These are phyloP conservation scores for Sinocyclocheilus rhinocerous DNA, from an alignment of 2,113 vertebrate genomes.

Conservation along the genomic window DNA sequence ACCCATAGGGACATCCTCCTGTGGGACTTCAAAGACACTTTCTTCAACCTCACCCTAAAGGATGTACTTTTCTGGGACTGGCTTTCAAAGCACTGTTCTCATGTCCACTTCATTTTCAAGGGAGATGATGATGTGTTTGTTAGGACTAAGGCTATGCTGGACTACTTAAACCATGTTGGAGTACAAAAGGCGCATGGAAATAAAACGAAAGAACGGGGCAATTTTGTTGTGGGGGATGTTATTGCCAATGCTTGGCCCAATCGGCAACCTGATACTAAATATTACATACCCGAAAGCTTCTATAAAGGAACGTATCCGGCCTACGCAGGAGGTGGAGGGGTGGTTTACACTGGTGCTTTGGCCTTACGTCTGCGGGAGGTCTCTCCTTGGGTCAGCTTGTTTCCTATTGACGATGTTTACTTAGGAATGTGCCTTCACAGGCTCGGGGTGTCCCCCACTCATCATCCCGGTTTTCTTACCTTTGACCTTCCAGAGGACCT, in stretches of 20 bases:
- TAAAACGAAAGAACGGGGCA: constrained; percentile 58
- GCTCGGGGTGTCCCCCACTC: constrained; percentile 71
- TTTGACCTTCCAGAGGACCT: constrained; percentile 72
- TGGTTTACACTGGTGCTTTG: constrained; percentile 75
- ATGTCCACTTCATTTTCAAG: constrained; percentile 75
- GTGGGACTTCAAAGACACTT: constrained; percentile 81
- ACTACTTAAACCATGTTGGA: constrained; percentile 64
- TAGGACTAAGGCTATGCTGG: constrained; percentile 71
- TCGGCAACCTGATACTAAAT: constrained; percentile 74
- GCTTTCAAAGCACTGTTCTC: constrained; percentile 71
- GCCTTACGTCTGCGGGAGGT: constrained; percentile 66
- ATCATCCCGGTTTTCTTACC: constrained; percentile 76
- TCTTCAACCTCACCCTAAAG: constrained; percentile 81
- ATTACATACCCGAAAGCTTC: constrained; percentile 79
- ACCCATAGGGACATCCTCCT: constrained; percentile 75
- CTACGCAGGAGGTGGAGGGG: constrained; percentile 80
- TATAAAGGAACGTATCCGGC: constrained; percentile 77
- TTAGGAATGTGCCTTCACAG: constrained; percentile 74
- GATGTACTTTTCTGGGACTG: constrained; percentile 79
- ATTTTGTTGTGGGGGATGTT: constrained; percentile 77
- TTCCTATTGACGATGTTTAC: constrained; percentile 82
- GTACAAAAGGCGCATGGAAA: constrained; percentile 32
- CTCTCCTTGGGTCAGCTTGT: constrained; percentile 72
- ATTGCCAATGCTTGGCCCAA: constrained; percentile 74
- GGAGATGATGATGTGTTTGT: constrained; percentile 82